Conservation (phyloP, 2,113 vertebrate genomes). For the Hippocampus comes region DNA sequence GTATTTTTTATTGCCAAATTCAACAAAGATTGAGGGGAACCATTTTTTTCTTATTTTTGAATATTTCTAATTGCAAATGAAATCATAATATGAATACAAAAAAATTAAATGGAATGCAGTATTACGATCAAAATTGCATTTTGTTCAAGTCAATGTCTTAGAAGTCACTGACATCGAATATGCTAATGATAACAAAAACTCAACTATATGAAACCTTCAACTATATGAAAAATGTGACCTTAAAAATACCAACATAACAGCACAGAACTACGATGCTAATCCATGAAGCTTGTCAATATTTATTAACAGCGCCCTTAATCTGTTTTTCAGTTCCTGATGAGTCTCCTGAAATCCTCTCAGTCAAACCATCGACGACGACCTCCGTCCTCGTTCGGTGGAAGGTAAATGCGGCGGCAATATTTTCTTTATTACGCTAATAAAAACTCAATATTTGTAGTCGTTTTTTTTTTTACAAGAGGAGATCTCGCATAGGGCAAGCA, state of each 20-base stretch:
- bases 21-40: too few species aligned
- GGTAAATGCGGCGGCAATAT: conserved; percentile 63
- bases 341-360: conserved; percentile 82
- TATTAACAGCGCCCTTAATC: conserved; percentile 1
- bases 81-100: not conserved
- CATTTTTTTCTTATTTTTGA: not conserved
- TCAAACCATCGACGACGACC: conserved; percentile 89
- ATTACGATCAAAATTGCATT: not conserved
- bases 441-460: not conserved
- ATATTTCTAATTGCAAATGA: not conserved
- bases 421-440: not conserved
- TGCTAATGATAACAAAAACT: too few species aligned
- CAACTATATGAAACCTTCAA: not conserved
- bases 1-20: too few species aligned
- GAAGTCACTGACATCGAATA: too few species aligned
- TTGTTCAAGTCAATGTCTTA: too few species aligned
- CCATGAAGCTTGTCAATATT: not conserved
- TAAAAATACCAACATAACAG: not conserved
- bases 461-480: not conserved
- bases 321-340: conserved; percentile 82
- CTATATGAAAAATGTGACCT: not conserved
- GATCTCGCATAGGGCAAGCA: not conserved
- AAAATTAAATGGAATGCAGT: not conserved
- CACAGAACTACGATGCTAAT: not conserved
- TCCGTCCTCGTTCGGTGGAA: conserved; percentile 94